These are phyloP conservation scores for Melanchra persicariae DNA, from an alignment of 2,888 invertebrate species.

Conservation along the genomic window DNA sequence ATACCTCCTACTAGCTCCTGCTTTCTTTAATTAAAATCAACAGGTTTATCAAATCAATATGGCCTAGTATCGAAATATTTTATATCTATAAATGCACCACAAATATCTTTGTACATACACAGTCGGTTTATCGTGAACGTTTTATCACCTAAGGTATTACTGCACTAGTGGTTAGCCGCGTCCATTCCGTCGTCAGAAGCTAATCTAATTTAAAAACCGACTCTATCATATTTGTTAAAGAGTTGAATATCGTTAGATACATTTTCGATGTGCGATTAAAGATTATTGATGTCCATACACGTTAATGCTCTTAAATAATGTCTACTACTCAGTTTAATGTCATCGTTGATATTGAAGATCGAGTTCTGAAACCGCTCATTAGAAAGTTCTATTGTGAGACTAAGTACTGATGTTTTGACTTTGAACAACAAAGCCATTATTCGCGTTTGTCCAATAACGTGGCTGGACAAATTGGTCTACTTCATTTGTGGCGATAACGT, in stretches of 20 bases:
- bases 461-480: conserved; percentile 36
- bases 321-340: conserved; percentile 27
- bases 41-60: conserved; percentile 44
- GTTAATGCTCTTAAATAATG: conserved; percentile 38
- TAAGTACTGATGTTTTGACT: conserved; percentile 20
- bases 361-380: conserved; percentile 26
- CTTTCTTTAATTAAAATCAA: conserved; percentile 52
- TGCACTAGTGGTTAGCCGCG: conserved; percentile 39
- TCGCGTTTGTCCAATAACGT: conserved; percentile 31
- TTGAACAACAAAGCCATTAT: conserved; percentile 21
- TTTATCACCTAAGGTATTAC: conserved; percentile 52
- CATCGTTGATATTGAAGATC: conserved; percentile 34
- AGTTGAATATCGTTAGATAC: conserved; percentile 29
- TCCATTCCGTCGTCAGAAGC: conserved; percentile 33
- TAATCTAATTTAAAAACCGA: conserved; percentile 28
- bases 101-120: conserved; percentile 20
- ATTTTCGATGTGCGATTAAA: conserved; percentile 30
- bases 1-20: conserved; percentile 22
- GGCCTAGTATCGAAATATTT: conserved; percentile 31
- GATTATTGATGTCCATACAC: conserved; percentile 47
- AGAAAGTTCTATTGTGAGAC: conserved; percentile 42
- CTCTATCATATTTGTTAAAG: conserved; percentile 36
- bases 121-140: conserved; percentile 29
- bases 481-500: conserved; percentile 49
- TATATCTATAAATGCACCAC: conserved; percentile 22